phyloP scores from a whole-genome alignment of 2,797 vertebrate species.

The Chromis chromis region DNA sequence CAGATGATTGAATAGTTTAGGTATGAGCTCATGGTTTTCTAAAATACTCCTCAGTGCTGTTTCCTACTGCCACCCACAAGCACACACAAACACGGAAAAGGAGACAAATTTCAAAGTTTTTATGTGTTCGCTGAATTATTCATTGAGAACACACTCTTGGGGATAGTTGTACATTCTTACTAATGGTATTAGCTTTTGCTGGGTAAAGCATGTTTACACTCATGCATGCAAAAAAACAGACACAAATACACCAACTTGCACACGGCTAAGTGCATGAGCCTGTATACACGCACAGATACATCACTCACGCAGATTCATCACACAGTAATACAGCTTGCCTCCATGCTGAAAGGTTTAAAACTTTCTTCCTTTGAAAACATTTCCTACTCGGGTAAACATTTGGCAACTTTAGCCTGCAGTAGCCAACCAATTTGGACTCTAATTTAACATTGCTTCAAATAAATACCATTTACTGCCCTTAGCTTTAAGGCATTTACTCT shows the following conservation, averaged over 20 bases:
- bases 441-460: conserved; percentile 29
- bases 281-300: not conserved
- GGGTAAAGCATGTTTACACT: conserved; percentile 57
- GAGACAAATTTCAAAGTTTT: conserved; percentile 55
- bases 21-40: conserved; percentile 29
- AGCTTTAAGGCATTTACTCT: not conserved
- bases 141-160: conserved; percentile 65
- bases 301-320: conserved; percentile 5
- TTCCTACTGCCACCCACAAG: conserved; percentile 34
- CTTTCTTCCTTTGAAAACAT: conserved; percentile 38
- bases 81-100: conserved; percentile 54
- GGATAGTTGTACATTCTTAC: conserved; percentile 57
- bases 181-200: conserved; percentile 64
- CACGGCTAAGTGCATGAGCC: conserved; percentile 17
- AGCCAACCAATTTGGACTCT: conserved; percentile 14
- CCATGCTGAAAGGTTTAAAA: conserved; percentile 41
- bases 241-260: conserved; percentile 10
- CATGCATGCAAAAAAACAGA: conserved; percentile 12
- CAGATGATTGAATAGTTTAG: conserved; percentile 25
- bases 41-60: conserved; percentile 32
- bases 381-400: conserved; percentile 28
- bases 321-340: not conserved
- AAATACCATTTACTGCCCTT: conserved; percentile 19
- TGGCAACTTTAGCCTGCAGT: conserved; percentile 12
- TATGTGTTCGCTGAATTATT: conserved; percentile 76